A percentile compares a stretch with the other conserved stretches of the same genome.
Conservation (phyloP, 2,888 invertebrate genomes). For the Itoplectis maculator region DNA sequence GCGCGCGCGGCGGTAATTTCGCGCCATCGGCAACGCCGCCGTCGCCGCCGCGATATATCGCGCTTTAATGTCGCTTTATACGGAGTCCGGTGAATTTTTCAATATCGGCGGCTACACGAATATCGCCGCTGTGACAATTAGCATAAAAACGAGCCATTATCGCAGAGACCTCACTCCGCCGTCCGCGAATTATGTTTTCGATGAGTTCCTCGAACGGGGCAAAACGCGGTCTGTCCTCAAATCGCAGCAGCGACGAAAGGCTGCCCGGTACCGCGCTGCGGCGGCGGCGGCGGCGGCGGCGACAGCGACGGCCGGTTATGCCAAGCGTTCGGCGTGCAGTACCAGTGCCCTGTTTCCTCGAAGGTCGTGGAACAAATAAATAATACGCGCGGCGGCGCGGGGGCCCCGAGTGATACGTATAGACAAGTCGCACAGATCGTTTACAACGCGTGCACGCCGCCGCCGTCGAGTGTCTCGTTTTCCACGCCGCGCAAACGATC, state of each 20-base stretch:
- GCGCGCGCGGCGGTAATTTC: conserved; percentile 48
- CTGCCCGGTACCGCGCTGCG: no score
- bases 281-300: no score
- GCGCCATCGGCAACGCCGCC: not conserved
- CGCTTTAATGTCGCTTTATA: not conserved
- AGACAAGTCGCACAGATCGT: not conserved
- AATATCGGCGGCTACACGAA: not conserved
- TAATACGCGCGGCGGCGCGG: no score
- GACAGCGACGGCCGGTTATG: no score
- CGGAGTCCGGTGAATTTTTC: not conserved
- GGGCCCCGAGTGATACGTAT: conserved; percentile 5
- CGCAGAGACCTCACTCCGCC: not conserved
- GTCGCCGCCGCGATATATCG: not conserved
- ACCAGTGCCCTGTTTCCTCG: conserved; percentile 44
- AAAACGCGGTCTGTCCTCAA: conserved; percentile 17
- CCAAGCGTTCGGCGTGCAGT: not conserved
- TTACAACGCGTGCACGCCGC: conserved; percentile 15
- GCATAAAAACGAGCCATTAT: not conserved
- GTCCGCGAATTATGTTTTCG: conserved; percentile 1
- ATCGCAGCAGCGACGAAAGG: not conserved
- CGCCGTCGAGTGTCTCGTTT: conserved; percentile 19
- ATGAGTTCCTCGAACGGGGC: conserved; percentile 26
- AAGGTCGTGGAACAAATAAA: conserved; percentile 51
- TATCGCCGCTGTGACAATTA: not conserved
- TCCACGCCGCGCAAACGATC: conserved; percentile 20